Evolutionary conservation across 2,888 invertebrate genomes (phyloP), one percentile per base, ranked within the genome.

Genomic region (Protonemura montana): DNA sequence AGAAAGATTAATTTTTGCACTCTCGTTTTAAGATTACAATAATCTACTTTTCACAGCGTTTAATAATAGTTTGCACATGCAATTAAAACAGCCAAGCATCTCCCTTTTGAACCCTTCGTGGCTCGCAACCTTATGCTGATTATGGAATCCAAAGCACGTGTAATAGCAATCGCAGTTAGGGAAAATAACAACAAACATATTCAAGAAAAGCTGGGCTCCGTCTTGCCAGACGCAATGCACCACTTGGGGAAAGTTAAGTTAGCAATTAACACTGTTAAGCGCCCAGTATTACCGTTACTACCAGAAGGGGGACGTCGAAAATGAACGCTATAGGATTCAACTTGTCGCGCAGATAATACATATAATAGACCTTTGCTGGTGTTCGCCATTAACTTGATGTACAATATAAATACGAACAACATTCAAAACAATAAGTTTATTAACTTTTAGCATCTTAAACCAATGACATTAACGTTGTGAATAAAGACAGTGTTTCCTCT

Each of bases 221-320:
- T 84, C 76, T 59, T 85, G 59, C 86, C 85, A 87, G 87, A 87
- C 87, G 87, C 86, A 86, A 86, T 86, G 87, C 87, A 87, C 86
- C 87, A 86, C 86, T 87, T 86, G 88, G 88, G 87, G 84, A 88
- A 88, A 88, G 87, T 88, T 88, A 88, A 87, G 87, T 86, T 87
- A 82, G 88, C 88, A 88, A 88, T 88, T 88, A 88, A 88, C 88
- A 87, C 87, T 86, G 87, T 85, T 88, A 88, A 88, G 88, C 87
- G 86, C 85, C 87, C 86, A 86, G 88, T 88, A 88, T 88, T 88
- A 88, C 83, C 86, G 86, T 85, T 81, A 41, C 26, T 28, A 30
- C 59, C 10, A 59, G 59, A 76, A 76, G 76, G 59, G 59, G 59
- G 76, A 84, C 42, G 84, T 28, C 30, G 42, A 21, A 82, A 82